phyloP scores from a whole-genome alignment of 2,888 invertebrate genomes.

The Cephonodes hylas region DNA sequence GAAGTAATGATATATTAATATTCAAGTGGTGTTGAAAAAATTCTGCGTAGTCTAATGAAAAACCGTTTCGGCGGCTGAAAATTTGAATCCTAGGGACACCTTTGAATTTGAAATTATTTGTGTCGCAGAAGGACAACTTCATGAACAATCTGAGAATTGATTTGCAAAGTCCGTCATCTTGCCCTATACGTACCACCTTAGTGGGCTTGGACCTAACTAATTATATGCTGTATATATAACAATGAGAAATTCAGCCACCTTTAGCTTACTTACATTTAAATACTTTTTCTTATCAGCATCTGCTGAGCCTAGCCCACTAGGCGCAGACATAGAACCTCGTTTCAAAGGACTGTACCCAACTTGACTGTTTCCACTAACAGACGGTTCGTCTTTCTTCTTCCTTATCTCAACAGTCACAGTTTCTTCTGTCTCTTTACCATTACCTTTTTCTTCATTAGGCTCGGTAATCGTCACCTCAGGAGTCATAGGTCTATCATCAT shows the following conservation, averaged over 20 bases:
- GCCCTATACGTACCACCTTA: too few species aligned
- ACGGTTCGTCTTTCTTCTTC: conserved; percentile 17
- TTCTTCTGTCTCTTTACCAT: conserved; percentile 21
- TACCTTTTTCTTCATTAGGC: conserved; percentile 30
- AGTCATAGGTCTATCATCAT: conserved; percentile 42
- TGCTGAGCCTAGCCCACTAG: conserved; percentile 76
- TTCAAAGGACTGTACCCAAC: conserved; percentile 56
- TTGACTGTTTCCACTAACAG: conserved; percentile 33
- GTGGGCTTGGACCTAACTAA: too few species aligned
- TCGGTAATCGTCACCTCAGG: conserved; percentile 62
- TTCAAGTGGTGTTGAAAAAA: too few species aligned
- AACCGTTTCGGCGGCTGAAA: too few species aligned
- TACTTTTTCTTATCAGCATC: conserved; percentile 21
- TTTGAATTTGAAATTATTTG: too few species aligned
- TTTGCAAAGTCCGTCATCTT: too few species aligned
- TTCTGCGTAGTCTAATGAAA: too few species aligned
- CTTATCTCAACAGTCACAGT: conserved; percentile 13
- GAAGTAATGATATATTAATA: too few species aligned
- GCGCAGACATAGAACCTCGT: conserved; percentile 84
- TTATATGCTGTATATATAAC: too few species aligned
- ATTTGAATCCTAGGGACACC: too few species aligned
- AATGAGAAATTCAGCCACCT: neutral
- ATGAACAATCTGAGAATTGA: too few species aligned
- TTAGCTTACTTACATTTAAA: conserved; percentile 37
- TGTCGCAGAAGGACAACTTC: too few species aligned